phyloP scores from a whole-genome alignment of 2,113 vertebrate genomes.

The Hoplias malabaricus region DNA sequence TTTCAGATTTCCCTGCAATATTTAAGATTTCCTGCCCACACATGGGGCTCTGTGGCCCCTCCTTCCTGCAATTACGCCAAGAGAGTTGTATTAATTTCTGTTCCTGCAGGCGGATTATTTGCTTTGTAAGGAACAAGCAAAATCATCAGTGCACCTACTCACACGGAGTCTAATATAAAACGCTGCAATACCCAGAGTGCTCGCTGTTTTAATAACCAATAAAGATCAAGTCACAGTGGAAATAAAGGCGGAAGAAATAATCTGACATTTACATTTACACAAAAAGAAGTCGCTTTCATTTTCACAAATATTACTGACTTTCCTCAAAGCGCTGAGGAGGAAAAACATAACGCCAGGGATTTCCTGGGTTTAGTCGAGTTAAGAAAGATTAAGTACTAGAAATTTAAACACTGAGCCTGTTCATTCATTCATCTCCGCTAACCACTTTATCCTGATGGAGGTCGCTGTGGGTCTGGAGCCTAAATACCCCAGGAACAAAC shows the following conservation, averaged over 20 bases:
- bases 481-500: too few species aligned
- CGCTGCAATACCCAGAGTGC: not conserved
- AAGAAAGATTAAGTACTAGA: not conserved
- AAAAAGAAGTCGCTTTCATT: slow-evolving; percentile 31
- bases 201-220: not conserved
- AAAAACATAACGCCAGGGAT: slow-evolving; percentile 22
- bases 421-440: too few species aligned
- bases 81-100: not conserved
- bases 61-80: too few species aligned
- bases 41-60: too few species aligned
- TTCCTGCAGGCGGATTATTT: not conserved
- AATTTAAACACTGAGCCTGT: too few species aligned
- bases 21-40: too few species aligned
- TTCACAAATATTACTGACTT: slow-evolving; percentile 30
- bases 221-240: slow-evolving; percentile 5
- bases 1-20: too few species aligned
- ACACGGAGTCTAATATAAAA: not conserved
- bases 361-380: not conserved
- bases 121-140: not conserved
- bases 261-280: slow-evolving; percentile 30
- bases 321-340: slow-evolving; percentile 30
- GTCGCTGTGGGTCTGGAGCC: too few species aligned
- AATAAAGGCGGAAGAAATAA: slow-evolving; percentile 29
- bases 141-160: not conserved
- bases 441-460: too few species aligned